phyloP scores from a whole-genome alignment of 1,140 invertebrate genomes.

The Archegozetes longisetosus region DNA sequence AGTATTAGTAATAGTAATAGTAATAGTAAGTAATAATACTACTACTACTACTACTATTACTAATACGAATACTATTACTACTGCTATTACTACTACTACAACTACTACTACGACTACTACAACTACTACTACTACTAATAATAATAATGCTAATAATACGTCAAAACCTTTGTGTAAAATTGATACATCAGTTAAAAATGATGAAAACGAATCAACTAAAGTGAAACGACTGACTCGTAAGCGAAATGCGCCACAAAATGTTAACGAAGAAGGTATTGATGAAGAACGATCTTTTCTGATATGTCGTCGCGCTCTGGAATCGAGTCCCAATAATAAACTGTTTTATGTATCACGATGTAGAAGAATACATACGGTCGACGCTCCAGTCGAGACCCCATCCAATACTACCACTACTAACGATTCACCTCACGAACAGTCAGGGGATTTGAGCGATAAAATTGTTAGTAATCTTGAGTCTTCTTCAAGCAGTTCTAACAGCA shows the following conservation, averaged over 20 bases:
- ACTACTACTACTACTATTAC: neutral
- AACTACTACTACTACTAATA: neutral
- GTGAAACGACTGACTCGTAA: neutral
- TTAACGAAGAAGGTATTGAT: neutral
- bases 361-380: neutral
- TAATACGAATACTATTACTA: neutral
- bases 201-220: neutral
- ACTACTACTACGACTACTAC: neutral
- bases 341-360: neutral
- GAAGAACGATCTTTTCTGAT: neutral
- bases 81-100: neutral
- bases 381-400: neutral
- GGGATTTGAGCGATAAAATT: neutral
- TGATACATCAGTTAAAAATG: neutral
- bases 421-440: neutral
- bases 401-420: neutral
- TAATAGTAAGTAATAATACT: neutral
- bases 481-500: neutral
- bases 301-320: neutral
- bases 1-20: neutral
- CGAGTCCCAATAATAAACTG: neutral
- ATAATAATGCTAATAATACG: neutral
- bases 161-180: neutral
- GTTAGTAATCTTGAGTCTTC: neutral
- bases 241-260: neutral